phyloP scores from a whole-genome alignment of 1,140 invertebrate genomes.

The Bradynema listronoti region DNA sequence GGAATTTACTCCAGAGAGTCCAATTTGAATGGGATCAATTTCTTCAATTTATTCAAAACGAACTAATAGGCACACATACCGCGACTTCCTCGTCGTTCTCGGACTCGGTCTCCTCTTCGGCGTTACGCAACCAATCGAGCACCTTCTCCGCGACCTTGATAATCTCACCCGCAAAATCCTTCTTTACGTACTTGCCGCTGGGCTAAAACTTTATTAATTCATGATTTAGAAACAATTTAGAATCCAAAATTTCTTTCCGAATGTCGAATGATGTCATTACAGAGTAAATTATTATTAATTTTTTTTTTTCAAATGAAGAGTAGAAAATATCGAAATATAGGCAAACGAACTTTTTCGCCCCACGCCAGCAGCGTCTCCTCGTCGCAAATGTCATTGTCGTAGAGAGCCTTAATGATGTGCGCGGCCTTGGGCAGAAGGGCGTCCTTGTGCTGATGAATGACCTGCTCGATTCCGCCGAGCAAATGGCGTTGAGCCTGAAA shows the following conservation, averaged over 20 bases:
- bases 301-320: no score
- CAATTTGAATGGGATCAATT: no score
- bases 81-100: conserved; percentile 47
- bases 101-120: conserved; percentile 69
- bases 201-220: conserved; percentile 57
- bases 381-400: conserved; percentile 87
- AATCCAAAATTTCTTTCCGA: neutral
- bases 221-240: no score
- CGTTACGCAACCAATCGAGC: conserved; percentile 90
- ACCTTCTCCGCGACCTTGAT: conserved; percentile 78
- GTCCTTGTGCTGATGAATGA: conserved; percentile 71
- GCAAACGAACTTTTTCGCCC: conserved; percentile 72
- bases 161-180: conserved; percentile 83
- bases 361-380: conserved; percentile 88
- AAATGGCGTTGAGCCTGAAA: conserved; percentile 86
- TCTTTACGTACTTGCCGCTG: conserved; percentile 82
- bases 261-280: no score
- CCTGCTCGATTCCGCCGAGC: conserved; percentile 86
- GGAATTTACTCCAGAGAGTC: no score
- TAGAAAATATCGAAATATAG: neutral
- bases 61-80: no score
- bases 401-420: conserved; percentile 82
- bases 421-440: conserved; percentile 76
- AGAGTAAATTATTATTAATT: no score
- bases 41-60: no score